Evolutionary conservation across 2,113 vertebrate genomes (phyloP), one percentile per base, ranked within the genome.

Genomic region (Ammospiza nelsoni): DNA sequence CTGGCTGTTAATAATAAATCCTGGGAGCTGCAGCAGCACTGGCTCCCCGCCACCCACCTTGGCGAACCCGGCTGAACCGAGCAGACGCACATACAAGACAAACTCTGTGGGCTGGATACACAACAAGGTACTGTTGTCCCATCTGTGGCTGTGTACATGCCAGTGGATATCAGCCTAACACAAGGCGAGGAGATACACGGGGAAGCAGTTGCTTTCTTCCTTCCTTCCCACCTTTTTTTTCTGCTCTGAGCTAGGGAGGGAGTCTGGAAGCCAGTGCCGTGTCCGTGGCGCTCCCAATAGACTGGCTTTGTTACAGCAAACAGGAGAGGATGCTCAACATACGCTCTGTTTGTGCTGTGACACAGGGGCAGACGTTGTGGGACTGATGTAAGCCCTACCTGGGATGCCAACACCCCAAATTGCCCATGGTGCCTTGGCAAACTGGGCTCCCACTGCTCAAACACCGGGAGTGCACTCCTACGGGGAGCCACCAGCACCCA

Each of bases 81-180:
- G 85, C 85, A 92, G 87, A 95, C 18, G 15, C 82, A 90, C 71
- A 74, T 77, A 69, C 87, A 67, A 84, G 91, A 90, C 68, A 88
- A 92, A 90, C 48, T 89, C 90, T 21, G 65, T 80, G 27, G 95
- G 92, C 57, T 93, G 85, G 90, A 74, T 76, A 18, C 67, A 86
- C 82, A 96, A 91, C 75, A 90, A 88, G 92, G 86, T 91, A 87
- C 88, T 96, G 85, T 87, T 90, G 86, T 92, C 93, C 95, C 94
- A 95, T 96, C 95, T 95, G 94, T 86, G 55, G 85, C 79, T 44
- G 20, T 19, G 49, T 43, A 90, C 76, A 89, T 77, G 95, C 94
- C 96, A 94, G 72, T 85, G 75, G 85, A 86, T 95, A 95, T 88
- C 84, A 87, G 79, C 79, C 89, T 86, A 96, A 85, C 87, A 65